Percentiles rank a stretch among this genome's conserved stretches.
These are phyloP conservation scores for Loripinus fragilis DNA, from an alignment of 2,888 invertebrate species.

Conservation along the genomic window DNA sequence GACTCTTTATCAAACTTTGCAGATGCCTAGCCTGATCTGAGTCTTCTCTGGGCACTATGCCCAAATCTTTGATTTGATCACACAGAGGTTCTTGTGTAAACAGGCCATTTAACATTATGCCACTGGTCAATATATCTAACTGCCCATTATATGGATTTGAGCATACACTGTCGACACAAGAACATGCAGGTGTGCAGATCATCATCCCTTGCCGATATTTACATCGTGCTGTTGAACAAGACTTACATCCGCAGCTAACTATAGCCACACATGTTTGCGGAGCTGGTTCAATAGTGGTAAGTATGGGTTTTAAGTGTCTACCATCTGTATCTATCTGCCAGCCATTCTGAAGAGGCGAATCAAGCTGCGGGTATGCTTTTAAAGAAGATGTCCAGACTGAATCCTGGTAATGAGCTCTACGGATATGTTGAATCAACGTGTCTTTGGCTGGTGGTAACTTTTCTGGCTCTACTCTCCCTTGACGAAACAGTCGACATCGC, in stretches of 20 bases:
- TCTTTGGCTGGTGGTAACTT: constrained; percentile 9
- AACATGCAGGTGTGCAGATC: too few relatives aligned
- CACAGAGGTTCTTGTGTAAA: too few relatives aligned
- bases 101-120: not conserved
- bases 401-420: not conserved
- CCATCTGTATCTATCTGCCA: constrained; percentile 10
- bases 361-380: not conserved
- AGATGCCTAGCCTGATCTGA: not conserved
- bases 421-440: constrained; percentile 6
- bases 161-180: not conserved
- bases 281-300: too few relatives aligned
- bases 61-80: not conserved
- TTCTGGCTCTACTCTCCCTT: constrained; percentile 13
- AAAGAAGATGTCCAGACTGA: not conserved
- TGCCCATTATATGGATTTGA: too few relatives aligned
- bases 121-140: too few relatives aligned
- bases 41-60: not conserved
- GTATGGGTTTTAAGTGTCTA: too few relatives aligned
- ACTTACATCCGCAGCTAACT: not conserved
- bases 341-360: constrained; percentile 3
- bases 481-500: too few relatives aligned
- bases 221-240: not conserved
- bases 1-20: too few relatives aligned
- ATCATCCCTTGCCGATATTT: not conserved
- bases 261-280: too few relatives aligned